Percentiles rank a stretch among this genome's conserved stretches.
Evolutionary conservation across 2,888 invertebrate genomes (phyloP).

Genomic region (Eristalis tenax): DNA sequence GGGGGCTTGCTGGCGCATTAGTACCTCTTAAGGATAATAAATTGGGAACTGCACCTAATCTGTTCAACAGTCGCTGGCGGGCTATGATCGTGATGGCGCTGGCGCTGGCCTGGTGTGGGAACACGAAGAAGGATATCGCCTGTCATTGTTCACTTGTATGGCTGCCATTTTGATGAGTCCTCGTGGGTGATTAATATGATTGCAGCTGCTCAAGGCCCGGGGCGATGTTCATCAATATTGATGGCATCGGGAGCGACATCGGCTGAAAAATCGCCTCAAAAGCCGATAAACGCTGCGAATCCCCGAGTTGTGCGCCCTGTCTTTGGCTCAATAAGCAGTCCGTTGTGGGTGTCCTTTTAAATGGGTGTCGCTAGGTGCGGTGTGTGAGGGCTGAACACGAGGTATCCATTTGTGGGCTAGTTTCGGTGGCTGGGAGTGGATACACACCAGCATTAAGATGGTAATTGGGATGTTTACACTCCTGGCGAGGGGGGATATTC

Average conservation of each 20-base stretch:
- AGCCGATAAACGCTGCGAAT: not conserved
- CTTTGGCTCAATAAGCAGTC: not conserved
- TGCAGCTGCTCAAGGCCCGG: not conserved
- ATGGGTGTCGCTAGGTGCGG: not conserved
- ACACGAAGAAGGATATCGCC: not conserved
- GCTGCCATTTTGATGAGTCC: not conserved
- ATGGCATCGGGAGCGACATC: conserved; percentile 6
- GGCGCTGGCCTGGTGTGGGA: not conserved
- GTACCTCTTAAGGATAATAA: conserved; percentile 31
- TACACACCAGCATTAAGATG: not conserved
- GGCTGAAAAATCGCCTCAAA: not conserved
- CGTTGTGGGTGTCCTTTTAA: not conserved
- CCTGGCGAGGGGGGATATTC: not conserved
- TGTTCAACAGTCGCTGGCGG: not conserved
- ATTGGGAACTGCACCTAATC: conserved; percentile 22
- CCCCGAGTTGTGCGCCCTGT: not conserved
- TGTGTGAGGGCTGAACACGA: conserved; percentile 35
- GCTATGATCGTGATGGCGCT: too few relatives aligned
- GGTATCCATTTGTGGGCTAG: conserved; percentile 45
- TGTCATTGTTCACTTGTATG: not conserved
- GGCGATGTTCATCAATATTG: conserved; percentile 39
- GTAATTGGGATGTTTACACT: conserved; percentile 51
- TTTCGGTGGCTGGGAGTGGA: conserved; percentile 21
- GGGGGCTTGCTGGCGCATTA: not conserved
- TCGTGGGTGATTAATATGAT: conserved; percentile 21